Percentiles rank a stretch among this genome's conserved stretches.
Evolutionary conservation across 2,888 invertebrate species (phyloP).

Genomic region (Chironomus tentans): DNA sequence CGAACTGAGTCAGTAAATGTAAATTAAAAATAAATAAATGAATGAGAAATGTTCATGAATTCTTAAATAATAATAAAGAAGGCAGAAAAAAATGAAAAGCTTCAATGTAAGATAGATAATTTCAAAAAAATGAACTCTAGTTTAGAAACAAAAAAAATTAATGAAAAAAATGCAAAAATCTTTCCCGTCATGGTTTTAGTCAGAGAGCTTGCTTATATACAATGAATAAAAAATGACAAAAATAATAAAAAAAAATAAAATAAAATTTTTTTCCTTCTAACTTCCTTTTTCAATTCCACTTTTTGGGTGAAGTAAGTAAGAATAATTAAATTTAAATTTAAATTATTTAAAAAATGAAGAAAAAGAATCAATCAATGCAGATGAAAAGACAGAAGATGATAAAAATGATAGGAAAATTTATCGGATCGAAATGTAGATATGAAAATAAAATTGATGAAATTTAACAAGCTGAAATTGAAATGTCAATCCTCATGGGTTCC

Average conservation of each 20-base stretch:
- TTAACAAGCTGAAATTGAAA: too few relatives aligned
- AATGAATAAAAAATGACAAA: not conserved
- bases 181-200: constrained; percentile 9
- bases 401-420: not conserved
- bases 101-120: constrained; percentile 24
- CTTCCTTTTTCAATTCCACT: not conserved
- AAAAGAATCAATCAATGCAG: not conserved
- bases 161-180: not conserved
- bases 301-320: not conserved
- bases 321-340: not conserved
- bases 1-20: constrained; percentile 17
- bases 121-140: constrained; percentile 9
- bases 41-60: not conserved
- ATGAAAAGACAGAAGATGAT: not conserved
- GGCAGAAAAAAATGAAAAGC: constrained; percentile 1
- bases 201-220: constrained; percentile 3
- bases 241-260: not conserved
- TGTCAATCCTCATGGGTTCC: too few relatives aligned
- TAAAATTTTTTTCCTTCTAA: not conserved
- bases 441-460: too few relatives aligned
- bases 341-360: not conserved
- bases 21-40: not conserved
- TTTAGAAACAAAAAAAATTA: constrained; percentile 10
- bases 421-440: not conserved
- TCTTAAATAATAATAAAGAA: not conserved